Evolutionary conservation across 2,888 invertebrate genomes (phyloP), one percentile per base, ranked within the genome.

Genomic region (Athripsodes cinereus): DNA sequence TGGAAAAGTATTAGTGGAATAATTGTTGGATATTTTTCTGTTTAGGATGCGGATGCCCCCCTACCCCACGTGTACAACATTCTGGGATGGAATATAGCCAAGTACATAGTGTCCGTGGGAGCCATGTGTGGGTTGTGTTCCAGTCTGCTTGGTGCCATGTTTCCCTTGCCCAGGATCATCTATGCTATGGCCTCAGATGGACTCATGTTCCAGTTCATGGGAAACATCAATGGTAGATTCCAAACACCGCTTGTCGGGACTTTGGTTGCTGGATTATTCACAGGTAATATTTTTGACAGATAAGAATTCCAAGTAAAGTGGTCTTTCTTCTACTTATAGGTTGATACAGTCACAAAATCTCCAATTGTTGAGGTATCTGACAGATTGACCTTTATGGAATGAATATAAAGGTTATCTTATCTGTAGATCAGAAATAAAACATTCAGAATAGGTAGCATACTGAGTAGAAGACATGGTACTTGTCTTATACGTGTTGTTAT

Each of bases 161-260:
- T 89, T 69, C 91, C 92, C 0, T 73, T 94, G 47, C 92, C 94
- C 0, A 82, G 94, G 62, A 87, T 92, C 53, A 86, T 93, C 52
- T 94, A 93, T 73, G 89, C 93, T 22, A 93, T 95, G 92, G 85
- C 93, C 0, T 80, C 84, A 10, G 94, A 95, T 71, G 92, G 92
- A 0, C 74, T 95, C 21, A 79, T 95, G 65, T 95, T 90, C 74
- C 77, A 81, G 62, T 87, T 82, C 72, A 75, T 92, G 71, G 89
- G 91, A 1, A 78, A 78, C 60, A 86, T 94, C 6, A 85, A 83
- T 72, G 78, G 82, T 21, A 80, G 82, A 63, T 92, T 87, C 69
- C 88, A 90, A 66, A 90, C 92, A 1, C 92, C 92, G 0, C 74
- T 91, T 2, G 76, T 85, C 59, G 91, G 90, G 1, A 90, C 92